Conservation (phyloP, 2,888 invertebrate genomes). For the Eustalomyia histrio region DNA sequence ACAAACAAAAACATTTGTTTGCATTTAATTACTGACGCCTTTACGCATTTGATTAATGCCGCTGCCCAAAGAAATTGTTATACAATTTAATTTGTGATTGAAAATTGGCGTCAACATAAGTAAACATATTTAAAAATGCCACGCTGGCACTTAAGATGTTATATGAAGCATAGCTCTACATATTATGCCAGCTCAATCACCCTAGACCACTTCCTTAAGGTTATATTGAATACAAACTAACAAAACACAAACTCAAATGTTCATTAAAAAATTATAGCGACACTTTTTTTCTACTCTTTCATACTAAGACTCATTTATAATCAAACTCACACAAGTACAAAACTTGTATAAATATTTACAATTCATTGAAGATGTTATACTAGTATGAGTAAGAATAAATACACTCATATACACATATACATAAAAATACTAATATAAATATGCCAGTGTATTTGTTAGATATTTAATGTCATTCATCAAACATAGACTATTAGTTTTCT, state of each 20-base stretch:
- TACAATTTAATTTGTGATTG: constrained; percentile 42
- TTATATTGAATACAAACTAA: background rate
- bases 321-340: background rate
- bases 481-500: constrained; percentile 44
- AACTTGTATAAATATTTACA: constrained; percentile 58
- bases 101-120: constrained; percentile 56
- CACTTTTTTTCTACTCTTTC: constrained; percentile 38
- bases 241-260: constrained; percentile 23
- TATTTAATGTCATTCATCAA: constrained; percentile 49
- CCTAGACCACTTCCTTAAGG: background rate
- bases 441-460: constrained; percentile 7
- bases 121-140: constrained; percentile 55
- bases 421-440: background rate
- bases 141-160: constrained; percentile 29
- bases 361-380: constrained; percentile 52
- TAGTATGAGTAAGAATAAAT: constrained; percentile 15
- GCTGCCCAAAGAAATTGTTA: constrained; percentile 9
- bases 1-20: constrained; percentile 30
- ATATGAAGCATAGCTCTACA: constrained; percentile 5
- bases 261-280: constrained; percentile 61
- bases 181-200: background rate
- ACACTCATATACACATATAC: constrained; percentile 1
- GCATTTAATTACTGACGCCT: constrained; percentile 49
- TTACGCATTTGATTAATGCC: constrained; percentile 15
- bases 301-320: background rate